A percentile compares a stretch with the other conserved stretches of the same genome.
Evolutionary conservation across 2,797 vertebrate genomes (phyloP).

Genomic region (Novumbra hubbsi): DNA sequence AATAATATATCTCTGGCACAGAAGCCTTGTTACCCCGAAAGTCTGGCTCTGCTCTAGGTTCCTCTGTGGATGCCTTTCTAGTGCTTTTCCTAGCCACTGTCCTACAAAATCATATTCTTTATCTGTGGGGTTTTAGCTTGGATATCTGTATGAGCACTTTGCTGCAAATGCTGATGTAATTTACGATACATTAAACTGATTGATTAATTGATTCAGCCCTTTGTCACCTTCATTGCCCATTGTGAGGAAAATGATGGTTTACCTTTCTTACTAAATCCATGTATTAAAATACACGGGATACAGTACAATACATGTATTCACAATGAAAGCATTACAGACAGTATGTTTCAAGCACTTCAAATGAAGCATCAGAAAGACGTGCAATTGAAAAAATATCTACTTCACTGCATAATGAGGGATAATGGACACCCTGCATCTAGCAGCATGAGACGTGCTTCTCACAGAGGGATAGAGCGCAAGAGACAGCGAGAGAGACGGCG

Average conservation of each 20-base stretch:
- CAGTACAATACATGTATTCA: background rate
- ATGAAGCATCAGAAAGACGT: slow-evolving; percentile 31
- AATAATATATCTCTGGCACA: too few relatives aligned
- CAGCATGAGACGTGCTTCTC: slow-evolving; percentile 32
- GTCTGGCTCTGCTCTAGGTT: too few relatives aligned
- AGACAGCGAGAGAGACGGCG: background rate
- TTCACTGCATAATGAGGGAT: slow-evolving; percentile 32
- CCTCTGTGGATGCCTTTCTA: too few relatives aligned
- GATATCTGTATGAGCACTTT: too few relatives aligned
- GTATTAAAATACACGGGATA: background rate
- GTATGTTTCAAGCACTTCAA: background rate
- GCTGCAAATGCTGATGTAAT: too few relatives aligned
- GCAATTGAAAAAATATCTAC: slow-evolving; percentile 39
- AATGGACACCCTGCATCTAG: slow-evolving; percentile 29
- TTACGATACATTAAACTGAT: too few relatives aligned
- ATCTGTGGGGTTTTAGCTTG: too few relatives aligned
- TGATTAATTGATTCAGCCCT: background rate
- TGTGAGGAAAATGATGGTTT: background rate
- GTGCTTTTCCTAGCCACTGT: too few relatives aligned
- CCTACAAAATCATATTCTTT: too few relatives aligned
- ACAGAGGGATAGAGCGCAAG: slow-evolving; percentile 7
- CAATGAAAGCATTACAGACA: background rate
- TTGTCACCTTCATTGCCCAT: background rate
- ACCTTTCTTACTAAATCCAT: slow-evolving; percentile 1
- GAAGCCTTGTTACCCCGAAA: too few relatives aligned